A percentile compares a stretch with the other conserved stretches of the same genome.
Evolutionary conservation across 2,113 vertebrate species (phyloP).

Genomic region (Erinaceus europaeus): DNA sequence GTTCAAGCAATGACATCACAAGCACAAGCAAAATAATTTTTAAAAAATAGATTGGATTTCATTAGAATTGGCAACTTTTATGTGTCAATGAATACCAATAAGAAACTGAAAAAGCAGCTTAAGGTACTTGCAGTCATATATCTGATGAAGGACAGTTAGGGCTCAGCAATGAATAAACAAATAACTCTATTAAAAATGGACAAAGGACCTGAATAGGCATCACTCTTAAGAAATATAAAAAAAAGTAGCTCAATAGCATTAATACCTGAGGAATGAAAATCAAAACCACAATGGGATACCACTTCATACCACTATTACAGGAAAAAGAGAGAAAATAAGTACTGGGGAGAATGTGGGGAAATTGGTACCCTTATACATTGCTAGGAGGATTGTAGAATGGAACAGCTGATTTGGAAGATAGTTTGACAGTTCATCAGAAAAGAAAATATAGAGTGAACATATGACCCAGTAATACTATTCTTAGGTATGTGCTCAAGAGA

Average conservation of each 20-base stretch:
- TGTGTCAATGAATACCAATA: background rate
- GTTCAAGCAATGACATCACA: background rate
- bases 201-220: background rate
- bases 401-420: background rate
- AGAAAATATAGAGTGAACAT: background rate
- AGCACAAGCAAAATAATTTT: background rate
- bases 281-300: background rate
- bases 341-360: background rate
- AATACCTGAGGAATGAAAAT: background rate
- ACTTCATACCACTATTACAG: background rate
- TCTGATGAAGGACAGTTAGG: background rate
- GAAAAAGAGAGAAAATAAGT: background rate
- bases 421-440: background rate
- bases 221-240: background rate
- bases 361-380: fast-evolving
- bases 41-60: background rate
- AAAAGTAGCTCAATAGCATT: background rate
- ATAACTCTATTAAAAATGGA: background rate
- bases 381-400: background rate
- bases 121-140: background rate
- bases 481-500: background rate
- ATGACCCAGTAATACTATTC: background rate
- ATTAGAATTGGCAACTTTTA: background rate
- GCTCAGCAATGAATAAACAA: background rate
- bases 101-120: background rate